Evolutionary conservation across 2,888 invertebrate species (phyloP).

Genomic region (Apocheima hispidaria): DNA sequence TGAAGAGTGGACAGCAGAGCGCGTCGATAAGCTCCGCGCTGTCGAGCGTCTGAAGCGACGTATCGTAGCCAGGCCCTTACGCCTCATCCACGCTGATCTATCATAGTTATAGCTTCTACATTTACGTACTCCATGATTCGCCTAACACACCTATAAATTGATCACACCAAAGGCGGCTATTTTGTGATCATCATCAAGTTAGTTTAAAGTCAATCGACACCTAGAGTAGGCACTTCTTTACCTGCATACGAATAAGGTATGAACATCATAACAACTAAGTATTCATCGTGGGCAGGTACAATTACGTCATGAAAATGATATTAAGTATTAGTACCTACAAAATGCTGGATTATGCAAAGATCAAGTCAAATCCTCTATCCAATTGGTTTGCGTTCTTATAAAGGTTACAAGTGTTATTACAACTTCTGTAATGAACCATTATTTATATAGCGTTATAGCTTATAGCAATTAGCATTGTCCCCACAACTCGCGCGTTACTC

Average conservation of each 20-base stretch:
- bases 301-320: background rate
- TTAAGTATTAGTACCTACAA: too few relatives aligned
- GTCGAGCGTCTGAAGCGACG: background rate
- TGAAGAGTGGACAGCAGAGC: too few relatives aligned
- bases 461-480: too few relatives aligned
- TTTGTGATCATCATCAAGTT: constrained; percentile 11
- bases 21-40: background rate
- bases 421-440: too few relatives aligned
- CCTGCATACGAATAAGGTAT: background rate
- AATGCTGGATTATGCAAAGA: too few relatives aligned
- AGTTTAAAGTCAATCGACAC: constrained; percentile 11
- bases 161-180: constrained; percentile 6
- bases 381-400: too few relatives aligned
- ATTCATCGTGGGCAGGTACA: background rate
- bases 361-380: too few relatives aligned
- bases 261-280: background rate
- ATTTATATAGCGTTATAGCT: too few relatives aligned
- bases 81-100: background rate
- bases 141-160: background rate
- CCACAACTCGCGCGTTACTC: too few relatives aligned
- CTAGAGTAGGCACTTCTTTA: background rate
- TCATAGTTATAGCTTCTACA: background rate
- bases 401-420: too few relatives aligned
- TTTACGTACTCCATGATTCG: background rate
- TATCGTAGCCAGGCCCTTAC: background rate